These are phyloP conservation scores for Oxytorus armatus DNA, from an alignment of 2,888 invertebrate genomes.

Conservation along the genomic window DNA sequence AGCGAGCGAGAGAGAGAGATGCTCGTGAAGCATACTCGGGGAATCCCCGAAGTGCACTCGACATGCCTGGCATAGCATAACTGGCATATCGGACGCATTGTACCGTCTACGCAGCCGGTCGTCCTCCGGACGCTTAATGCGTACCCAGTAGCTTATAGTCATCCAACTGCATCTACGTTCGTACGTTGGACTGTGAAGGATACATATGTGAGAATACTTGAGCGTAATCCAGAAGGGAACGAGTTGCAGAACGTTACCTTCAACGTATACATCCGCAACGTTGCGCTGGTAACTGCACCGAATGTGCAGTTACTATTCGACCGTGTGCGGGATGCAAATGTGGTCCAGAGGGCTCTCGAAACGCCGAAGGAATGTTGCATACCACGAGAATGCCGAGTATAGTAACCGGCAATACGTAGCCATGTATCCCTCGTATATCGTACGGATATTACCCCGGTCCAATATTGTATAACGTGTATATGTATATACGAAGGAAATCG, in stretches of 20 bases:
- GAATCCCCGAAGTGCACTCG: constrained; percentile 72
- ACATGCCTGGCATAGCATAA: constrained; percentile 77
- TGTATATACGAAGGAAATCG: not conserved
- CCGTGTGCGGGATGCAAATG: constrained; percentile 55
- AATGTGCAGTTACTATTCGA: constrained; percentile 40
- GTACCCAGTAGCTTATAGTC: constrained; percentile 39
- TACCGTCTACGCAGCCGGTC: constrained; percentile 60
- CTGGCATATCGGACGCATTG: constrained; percentile 75
- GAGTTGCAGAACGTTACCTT: constrained; percentile 35
- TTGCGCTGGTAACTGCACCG: constrained; percentile 55
- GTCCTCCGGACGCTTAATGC: constrained; percentile 60
- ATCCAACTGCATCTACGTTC: constrained; percentile 18
- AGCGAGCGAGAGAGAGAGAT: constrained; percentile 19
- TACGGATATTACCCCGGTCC: constrained; percentile 48
- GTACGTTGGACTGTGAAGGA: not conserved
- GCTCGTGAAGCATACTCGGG: constrained; percentile 42
- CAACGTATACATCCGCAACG: constrained; percentile 21
- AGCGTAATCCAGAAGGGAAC: constrained; percentile 32
- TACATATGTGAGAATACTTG: not conserved
- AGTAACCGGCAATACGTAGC: constrained; percentile 40
- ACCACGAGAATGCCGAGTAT: constrained; percentile 39
- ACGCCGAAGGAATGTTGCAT: constrained; percentile 57
- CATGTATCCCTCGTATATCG: constrained; percentile 48
- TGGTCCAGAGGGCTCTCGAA: constrained; percentile 50
- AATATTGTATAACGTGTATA: constrained; percentile 20